These are phyloP conservation scores for Trypoxylon attenuatum DNA, from an alignment of 2,888 invertebrate species.

Conservation along the genomic window DNA sequence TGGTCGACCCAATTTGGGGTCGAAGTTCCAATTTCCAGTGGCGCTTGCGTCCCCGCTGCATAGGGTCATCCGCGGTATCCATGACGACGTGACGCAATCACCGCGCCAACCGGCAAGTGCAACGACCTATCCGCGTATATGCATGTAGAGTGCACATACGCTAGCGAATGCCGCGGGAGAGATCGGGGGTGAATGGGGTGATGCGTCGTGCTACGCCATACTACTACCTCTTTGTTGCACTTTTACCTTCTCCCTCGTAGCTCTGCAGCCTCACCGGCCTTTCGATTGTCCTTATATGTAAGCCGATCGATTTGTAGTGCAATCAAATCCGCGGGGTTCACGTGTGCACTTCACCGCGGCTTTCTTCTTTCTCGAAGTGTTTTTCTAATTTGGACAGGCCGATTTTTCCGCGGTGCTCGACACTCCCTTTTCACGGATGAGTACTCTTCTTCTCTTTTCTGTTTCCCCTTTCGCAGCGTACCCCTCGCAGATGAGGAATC, in stretches of 20 bases:
- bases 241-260: too few species aligned
- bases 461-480: too few species aligned
- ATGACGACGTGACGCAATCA: conserved; percentile 68
- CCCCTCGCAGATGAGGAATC: neutral
- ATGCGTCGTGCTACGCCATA: conserved; percentile 28
- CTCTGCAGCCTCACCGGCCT: conserved; percentile 28
- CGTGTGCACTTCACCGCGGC: too few species aligned
- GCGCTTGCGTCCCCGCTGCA: conserved; percentile 34
- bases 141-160: too few species aligned
- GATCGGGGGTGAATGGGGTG: conserved; percentile 63
- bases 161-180: conserved; percentile 1
- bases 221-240: too few species aligned
- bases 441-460: too few species aligned
- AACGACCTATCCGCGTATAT: conserved; percentile 53
- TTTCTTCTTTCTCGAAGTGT: too few species aligned
- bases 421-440: too few species aligned
- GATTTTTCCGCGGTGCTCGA: too few species aligned
- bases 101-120: conserved; percentile 63
- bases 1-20: conserved; percentile 65
- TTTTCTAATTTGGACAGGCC: too few species aligned
- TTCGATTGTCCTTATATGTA: conserved; percentile 56
- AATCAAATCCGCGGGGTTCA: too few species aligned
- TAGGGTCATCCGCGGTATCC: conserved; percentile 52
- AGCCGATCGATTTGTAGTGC: conserved; percentile 35
- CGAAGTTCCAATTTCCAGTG: conserved; percentile 64